Percentiles rank a stretch among this genome's conserved stretches.
phyloP scores from a whole-genome alignment of 2,797 vertebrate species.

The Synanceia verrucosa region DNA sequence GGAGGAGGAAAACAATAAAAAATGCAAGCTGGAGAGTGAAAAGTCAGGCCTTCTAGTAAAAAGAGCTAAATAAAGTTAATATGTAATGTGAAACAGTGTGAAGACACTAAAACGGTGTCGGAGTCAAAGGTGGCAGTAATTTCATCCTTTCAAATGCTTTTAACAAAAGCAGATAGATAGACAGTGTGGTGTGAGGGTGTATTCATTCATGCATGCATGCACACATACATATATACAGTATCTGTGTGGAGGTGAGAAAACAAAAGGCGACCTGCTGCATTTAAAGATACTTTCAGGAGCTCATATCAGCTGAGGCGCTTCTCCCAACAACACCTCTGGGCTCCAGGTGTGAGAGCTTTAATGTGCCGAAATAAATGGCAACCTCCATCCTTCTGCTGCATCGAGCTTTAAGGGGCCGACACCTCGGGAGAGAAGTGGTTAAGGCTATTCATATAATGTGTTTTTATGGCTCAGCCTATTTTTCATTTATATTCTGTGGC shows the following conservation, averaged over 20 bases:
- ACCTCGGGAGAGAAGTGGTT: conserved; percentile 36
- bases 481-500: conserved; percentile 33
- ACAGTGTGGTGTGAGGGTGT: conserved; percentile 33
- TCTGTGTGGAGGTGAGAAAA: conserved; percentile 76
- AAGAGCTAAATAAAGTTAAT: conserved; percentile 76
- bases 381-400: conserved; percentile 34
- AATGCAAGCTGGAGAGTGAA: conserved; percentile 69
- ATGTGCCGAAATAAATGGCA: conserved; percentile 64
- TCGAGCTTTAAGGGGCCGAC: conserved; percentile 54
- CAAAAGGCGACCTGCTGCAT: conserved; percentile 66
- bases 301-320: conserved; percentile 73
- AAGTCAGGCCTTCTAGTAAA: conserved; percentile 52
- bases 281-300: conserved; percentile 62
- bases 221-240: conserved; percentile 29
- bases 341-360: conserved; percentile 55
- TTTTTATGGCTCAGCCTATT: conserved; percentile 48
- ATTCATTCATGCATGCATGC: conserved; percentile 40
- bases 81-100: conserved; percentile 75
- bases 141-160: conserved; percentile 78
- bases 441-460: conserved; percentile 29
- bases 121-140: conserved; percentile 77
- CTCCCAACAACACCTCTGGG: conserved; percentile 67
- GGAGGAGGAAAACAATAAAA: conserved; percentile 67
- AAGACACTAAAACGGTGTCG: conserved; percentile 77
- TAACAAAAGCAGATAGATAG: conserved; percentile 61